Conservation (phyloP, 2,888 invertebrate genomes). For the Clivina fossor region DNA sequence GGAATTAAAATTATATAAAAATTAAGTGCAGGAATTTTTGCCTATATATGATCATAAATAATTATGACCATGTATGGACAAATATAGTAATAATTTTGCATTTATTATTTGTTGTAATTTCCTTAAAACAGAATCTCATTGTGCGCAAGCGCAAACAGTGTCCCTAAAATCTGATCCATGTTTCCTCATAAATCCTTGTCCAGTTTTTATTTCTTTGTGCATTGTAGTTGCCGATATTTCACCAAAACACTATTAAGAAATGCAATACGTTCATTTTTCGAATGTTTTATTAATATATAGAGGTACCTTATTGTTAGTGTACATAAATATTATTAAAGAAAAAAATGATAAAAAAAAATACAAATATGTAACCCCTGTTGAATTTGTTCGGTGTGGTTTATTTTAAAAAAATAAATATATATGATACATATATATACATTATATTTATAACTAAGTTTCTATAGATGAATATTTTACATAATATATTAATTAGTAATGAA, state of each 20-base stretch:
- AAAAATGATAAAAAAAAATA: conserved; percentile 1
- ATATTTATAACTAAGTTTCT: conserved; percentile 32
- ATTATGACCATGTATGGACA: too few relatives aligned
- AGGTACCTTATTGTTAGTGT: conserved; percentile 46
- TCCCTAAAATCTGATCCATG: neutral
- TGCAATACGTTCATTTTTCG: conserved; percentile 42
- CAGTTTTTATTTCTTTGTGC: neutral
- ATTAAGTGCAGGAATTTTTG: too few relatives aligned
- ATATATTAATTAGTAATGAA: conserved; percentile 32
- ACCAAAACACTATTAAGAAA: conserved; percentile 37
- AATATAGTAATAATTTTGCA: too few relatives aligned
- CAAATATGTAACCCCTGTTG: conserved; percentile 39
- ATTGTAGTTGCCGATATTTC: conserved; percentile 1
- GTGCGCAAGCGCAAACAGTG: too few relatives aligned
- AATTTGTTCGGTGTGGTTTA: conserved; percentile 47
- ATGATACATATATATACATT: too few relatives aligned
- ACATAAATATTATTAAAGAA: conserved; percentile 43
- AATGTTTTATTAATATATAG: conserved; percentile 48
- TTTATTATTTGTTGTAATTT: too few relatives aligned
- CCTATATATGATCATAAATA: too few relatives aligned
- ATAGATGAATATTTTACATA: conserved; percentile 34
- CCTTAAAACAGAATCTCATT: too few relatives aligned
- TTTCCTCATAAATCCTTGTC: too few relatives aligned
- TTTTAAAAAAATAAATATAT: conserved; percentile 30
- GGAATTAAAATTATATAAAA: too few relatives aligned